Base-by-base conservation (phyloP, 2,797 vertebrate species). In the Scomberomorus guttatus region DNA sequence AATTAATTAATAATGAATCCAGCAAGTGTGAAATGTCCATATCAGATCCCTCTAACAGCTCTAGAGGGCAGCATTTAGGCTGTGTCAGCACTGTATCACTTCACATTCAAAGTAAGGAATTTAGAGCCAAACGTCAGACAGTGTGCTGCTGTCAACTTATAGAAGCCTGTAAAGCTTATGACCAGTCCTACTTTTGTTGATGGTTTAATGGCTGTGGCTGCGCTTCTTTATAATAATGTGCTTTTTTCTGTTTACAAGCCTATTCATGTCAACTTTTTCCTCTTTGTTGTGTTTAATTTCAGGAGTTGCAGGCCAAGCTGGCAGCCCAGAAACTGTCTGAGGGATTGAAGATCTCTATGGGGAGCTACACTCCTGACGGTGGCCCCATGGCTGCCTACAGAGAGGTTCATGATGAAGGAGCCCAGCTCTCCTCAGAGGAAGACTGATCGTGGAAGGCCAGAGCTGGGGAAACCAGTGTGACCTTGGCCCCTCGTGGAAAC, bases 231-330 rank as follows among this genome's bases (percentile, higher is more conserved):
- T 87, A 71, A 83, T 77, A 86, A 80, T 81, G 74, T 70, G 61
- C 74, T 82, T 65, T 80, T 77, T 81, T 86, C 75, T 85, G 72
- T 90, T 85, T 77, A 81, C 77, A 78, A 87, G 80, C 75, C 87
- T 84, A 87, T 91, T 90, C 86, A 90, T 84, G 90, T 90, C 88
- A 87, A 81, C 71, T 71, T 82, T 89, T 81, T 82, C 66, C 39
- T 86, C 75, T 89, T 57, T 85, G 56, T 84, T 72, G 75, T 90
- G 85, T 92, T 92, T 87, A 85, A 83, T 91, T 95, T 65, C 83
- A 99, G 98, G 97, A 96, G 91, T 87, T 96, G 89, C 97, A 98
- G 90, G 97, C 96, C 87, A 98, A 96, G 90, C 91, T 96, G 75
- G 96, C 97, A 75, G 97, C 97, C 81, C 97, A 97, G 91, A 99